phyloP scores from a whole-genome alignment of 2,113 vertebrate genomes.

The Dicerorhinus sumatrensis region DNA sequence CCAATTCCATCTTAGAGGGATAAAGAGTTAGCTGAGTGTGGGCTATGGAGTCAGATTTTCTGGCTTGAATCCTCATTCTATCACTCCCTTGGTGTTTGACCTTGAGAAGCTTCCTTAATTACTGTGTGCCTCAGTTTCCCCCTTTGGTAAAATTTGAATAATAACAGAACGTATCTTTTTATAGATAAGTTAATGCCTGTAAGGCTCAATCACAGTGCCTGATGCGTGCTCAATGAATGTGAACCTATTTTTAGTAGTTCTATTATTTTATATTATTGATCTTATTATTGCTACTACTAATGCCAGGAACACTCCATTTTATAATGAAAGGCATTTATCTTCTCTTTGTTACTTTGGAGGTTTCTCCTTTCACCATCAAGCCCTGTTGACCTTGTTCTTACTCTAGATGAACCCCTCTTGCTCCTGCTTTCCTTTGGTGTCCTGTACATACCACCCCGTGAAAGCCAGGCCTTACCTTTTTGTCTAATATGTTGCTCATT shows the following conservation, averaged over 20 bases:
- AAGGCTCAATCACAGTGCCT: background rate
- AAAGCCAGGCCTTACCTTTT: background rate
- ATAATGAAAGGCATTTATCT: background rate
- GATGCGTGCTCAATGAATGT: background rate
- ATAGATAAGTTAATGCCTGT: background rate
- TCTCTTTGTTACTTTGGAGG: background rate
- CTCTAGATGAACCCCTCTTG: background rate
- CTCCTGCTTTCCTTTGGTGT: background rate
- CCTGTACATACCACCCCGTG: background rate
- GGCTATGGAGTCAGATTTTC: background rate
- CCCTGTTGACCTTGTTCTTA: background rate
- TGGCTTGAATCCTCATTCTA: background rate
- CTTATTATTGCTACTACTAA: background rate
- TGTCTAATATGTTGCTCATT: background rate
- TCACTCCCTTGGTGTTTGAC: slow-evolving; percentile 1
- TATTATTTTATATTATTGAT: slow-evolving; percentile 22
- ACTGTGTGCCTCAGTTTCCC: background rate
- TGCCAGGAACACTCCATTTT: background rate
- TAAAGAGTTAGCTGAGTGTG: background rate
- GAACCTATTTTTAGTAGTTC: slow-evolving; percentile 7
- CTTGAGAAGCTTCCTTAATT: background rate
- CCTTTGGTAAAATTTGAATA: slow-evolving; percentile 9
- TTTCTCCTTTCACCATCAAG: background rate
- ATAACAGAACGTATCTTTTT: background rate
- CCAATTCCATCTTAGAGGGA: background rate